Conservation (phyloP, 2,888 invertebrate species). For the Tortricodes alternella region DNA sequence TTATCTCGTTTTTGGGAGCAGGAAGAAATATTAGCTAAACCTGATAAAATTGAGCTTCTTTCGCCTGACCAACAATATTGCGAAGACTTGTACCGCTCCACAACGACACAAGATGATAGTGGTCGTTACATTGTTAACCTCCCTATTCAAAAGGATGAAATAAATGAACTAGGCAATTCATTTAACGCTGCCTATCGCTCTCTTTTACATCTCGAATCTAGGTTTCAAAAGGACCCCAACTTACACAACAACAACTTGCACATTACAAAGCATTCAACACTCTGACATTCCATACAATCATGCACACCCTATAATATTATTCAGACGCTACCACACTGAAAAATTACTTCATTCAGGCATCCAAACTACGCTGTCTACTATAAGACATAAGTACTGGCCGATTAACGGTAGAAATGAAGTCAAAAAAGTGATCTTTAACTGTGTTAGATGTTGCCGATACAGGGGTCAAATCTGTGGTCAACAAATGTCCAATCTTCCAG, state of each 20-base stretch:
- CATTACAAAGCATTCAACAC: constrained; percentile 27
- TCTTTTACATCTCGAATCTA: constrained; percentile 30
- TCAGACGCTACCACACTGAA: neutral
- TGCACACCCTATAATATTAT: constrained; percentile 6
- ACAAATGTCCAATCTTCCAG: neutral
- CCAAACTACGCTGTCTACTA: constrained; percentile 15
- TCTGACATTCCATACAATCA: constrained; percentile 9
- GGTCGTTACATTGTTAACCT: constrained; percentile 23
- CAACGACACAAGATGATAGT: constrained; percentile 18
- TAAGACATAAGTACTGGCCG: constrained; percentile 11
- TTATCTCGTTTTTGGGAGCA: constrained; percentile 27
- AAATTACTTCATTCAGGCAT: constrained; percentile 26
- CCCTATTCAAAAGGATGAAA: constrained; percentile 20
- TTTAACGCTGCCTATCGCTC: constrained; percentile 33
- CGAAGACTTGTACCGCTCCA: constrained; percentile 24
- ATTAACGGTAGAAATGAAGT: constrained; percentile 5
- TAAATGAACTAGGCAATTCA: constrained; percentile 30
- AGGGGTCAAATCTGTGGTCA: neutral
- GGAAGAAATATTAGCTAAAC: constrained; percentile 9
- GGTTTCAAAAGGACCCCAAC: constrained; percentile 20
- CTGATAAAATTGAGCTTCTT: constrained; percentile 2
- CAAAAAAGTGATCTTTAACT: neutral
- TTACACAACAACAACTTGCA: too few species aligned
- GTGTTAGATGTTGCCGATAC: neutral
- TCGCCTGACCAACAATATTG: constrained; percentile 27